phyloP scores from a whole-genome alignment of 2,797 vertebrate genomes.

The Neosilurus mollespiculum region DNA sequence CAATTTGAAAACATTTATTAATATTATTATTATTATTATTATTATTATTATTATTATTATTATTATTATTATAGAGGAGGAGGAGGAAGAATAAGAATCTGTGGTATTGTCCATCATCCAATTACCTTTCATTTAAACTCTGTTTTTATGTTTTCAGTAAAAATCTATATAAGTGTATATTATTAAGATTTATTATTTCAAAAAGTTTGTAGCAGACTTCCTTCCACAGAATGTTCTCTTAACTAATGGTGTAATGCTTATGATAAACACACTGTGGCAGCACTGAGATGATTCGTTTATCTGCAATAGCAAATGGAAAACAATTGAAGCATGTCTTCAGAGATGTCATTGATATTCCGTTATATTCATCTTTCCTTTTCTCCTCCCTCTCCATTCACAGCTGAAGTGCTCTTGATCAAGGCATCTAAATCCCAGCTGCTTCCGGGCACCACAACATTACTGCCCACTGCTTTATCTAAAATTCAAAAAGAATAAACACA shows the following conservation, averaged over 20 bases:
- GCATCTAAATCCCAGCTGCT: too few relatives aligned
- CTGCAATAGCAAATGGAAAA: not conserved
- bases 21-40: not conserved
- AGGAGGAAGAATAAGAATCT: not conserved
- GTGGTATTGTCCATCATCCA: not conserved
- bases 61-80: not conserved
- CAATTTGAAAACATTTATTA: not conserved
- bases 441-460: too few relatives aligned
- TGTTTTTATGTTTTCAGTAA: not conserved
- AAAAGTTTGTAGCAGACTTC: not conserved
- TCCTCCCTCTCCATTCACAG: too few relatives aligned
- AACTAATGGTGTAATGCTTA: not conserved
- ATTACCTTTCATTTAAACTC: not conserved
- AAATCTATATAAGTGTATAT: not conserved
- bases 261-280: conserved; percentile 37
- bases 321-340: not conserved
- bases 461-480: too few relatives aligned
- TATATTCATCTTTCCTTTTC: not conserved
- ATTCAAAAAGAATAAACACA: too few relatives aligned
- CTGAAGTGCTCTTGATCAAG: too few relatives aligned
- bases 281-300: conserved; percentile 30
- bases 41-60: not conserved
- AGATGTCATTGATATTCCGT: not conserved
- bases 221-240: not conserved
- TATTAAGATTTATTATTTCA: not conserved